These are phyloP conservation scores for Coptodon bakossiorum DNA, from an alignment of 2,113 vertebrate genomes.

Conservation along the genomic window DNA sequence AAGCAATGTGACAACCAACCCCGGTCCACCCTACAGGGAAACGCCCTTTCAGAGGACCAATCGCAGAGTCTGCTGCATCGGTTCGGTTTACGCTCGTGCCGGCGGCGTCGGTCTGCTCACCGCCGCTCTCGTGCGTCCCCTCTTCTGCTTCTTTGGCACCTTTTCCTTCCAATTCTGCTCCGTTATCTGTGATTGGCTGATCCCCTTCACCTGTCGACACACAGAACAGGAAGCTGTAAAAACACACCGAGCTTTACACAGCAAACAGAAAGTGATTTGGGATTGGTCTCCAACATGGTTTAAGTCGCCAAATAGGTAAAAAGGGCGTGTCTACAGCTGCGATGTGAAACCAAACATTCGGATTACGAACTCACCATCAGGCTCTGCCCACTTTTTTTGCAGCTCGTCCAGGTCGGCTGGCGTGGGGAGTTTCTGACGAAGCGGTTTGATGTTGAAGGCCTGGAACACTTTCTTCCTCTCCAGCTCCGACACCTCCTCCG, in stretches of 20 bases:
- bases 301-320: not conserved
- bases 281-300: not conserved
- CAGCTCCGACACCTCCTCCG: conserved; percentile 60
- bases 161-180: not conserved
- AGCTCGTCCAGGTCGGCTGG: conserved; percentile 77
- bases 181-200: not conserved
- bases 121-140: not conserved
- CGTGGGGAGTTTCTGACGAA: conserved; percentile 84
- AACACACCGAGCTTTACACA: not conserved
- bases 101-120: not conserved
- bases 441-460: conserved; percentile 92
- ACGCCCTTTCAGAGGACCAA: not conserved
- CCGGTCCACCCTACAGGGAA: not conserved
- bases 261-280: not conserved
- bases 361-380: not conserved
- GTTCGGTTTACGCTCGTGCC: no score
- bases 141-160: not conserved
- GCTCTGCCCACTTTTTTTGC: conserved; percentile 46
- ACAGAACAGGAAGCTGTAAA: not conserved
- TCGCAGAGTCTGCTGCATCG: not conserved
- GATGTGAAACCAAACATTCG: fast-evolving
- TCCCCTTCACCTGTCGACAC: not conserved
- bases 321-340: not conserved
- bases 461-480: conserved; percentile 85
- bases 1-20: not conserved